Base-by-base conservation (phyloP, 2,797 vertebrate genomes). In the Microcaecilia unicolor region DNA sequence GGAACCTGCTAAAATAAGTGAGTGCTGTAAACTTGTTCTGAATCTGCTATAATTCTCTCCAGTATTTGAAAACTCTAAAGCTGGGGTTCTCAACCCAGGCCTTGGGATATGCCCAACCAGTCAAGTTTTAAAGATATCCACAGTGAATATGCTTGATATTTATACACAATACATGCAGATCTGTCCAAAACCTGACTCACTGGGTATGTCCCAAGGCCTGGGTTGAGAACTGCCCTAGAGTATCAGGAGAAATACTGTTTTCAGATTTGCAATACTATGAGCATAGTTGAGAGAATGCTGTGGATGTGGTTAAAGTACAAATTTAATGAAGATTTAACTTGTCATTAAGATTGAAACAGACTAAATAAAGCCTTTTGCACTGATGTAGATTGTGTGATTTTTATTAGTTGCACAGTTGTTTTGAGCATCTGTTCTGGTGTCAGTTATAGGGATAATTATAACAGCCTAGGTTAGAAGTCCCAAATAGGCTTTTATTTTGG, bases 1-100 rank as follows among this genome's bases (percentile, higher is more conserved):
- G 11, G 93, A 97, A 69, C 92, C 94, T 3, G 80, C 80, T 49
- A 98, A 97, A 84, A 87, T 97, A 44, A 90, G 81, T 5, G 92
- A 98, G 66, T 99, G 96, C 61, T 98, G 91, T 75, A 85, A 79
- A 63, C 74, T 97, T 61, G 78, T 99, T 80, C 78, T 97, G 70
- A 85, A 91, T 73, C 81, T 92, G 81, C 68, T 99, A 24, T 84
- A 89, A 74, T 77, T 58, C 75, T 57, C 28, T 51, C 18, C 38
- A 24, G 6, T 43, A 68, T 37, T 25, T 41, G 5, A 15, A 46
- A 25, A 3, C 25, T 44, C 33, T 24, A 7, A 28, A 51, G 25
- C n/a, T n/a, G n/a, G n/a, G n/a, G n/a, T n/a, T n/a, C n/a, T n/a
- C n/a, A n/a, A n/a, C n/a, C n/a, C n/a, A n/a, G n/a, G n/a, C n/a